These are phyloP conservation scores for Chanos chanos DNA, from an alignment of 2,797 vertebrate genomes.

Conservation along the genomic window DNA sequence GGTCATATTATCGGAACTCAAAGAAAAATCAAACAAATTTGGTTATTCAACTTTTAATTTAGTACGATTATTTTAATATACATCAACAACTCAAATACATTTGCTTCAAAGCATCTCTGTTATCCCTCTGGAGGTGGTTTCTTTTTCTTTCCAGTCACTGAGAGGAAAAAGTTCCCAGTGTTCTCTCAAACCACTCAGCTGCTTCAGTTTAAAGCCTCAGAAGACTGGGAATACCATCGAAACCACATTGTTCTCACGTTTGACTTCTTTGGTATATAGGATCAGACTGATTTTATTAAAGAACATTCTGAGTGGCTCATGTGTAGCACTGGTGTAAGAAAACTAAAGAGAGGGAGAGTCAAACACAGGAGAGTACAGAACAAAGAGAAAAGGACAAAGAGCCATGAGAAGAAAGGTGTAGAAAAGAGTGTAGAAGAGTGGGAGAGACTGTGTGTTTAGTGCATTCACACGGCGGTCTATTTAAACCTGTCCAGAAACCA, in stretches of 20 bases:
- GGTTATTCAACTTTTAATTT: too few relatives aligned
- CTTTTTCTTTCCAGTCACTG: background rate
- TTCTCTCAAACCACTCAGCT: too few relatives aligned
- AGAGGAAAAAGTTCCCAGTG: background rate
- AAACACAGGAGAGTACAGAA: constrained; percentile 53
- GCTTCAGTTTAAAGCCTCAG: background rate
- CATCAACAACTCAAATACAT: too few relatives aligned
- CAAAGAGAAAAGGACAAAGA: constrained; percentile 35
- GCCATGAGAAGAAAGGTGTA: constrained; percentile 18
- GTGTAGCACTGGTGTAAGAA: too few relatives aligned
- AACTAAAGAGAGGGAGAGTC: too few relatives aligned
- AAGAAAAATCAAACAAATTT: too few relatives aligned
- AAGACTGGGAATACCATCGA: background rate
- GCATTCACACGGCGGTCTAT: too few relatives aligned
- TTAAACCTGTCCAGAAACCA: too few relatives aligned
- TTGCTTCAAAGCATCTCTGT: background rate
- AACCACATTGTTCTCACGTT: background rate
- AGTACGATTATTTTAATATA: too few relatives aligned
- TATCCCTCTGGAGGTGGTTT: background rate
- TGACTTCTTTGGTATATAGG: background rate
- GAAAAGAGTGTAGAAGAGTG: background rate
- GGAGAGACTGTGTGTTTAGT: too few relatives aligned
- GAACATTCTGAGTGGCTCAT: too few relatives aligned
- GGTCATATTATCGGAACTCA: too few relatives aligned
- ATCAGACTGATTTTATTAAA: constrained; percentile 9